Evolutionary conservation across 2,797 vertebrate genomes (phyloP).

Genomic region (Sus cebifrons): DNA sequence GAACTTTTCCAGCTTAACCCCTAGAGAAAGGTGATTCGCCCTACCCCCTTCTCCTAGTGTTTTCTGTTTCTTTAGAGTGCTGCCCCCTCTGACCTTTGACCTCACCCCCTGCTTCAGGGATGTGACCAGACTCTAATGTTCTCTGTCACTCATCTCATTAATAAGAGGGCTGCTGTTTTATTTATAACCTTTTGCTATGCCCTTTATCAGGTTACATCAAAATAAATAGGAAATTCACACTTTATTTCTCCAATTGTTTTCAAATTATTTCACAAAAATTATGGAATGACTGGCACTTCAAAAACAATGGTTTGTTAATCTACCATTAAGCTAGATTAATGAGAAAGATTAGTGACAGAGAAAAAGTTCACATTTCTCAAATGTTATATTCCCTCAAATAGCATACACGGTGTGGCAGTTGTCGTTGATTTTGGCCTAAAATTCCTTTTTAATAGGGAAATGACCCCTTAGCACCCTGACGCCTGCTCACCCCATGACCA

Average conservation of each 20-base stretch:
- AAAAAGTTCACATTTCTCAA: neutral
- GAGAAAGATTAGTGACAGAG: neutral
- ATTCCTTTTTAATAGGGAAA: neutral
- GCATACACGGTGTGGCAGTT: neutral
- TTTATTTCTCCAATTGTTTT: neutral
- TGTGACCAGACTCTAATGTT: neutral
- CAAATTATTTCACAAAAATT: conserved; percentile 12
- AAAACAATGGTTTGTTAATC: conserved; percentile 40
- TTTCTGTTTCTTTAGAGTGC: neutral
- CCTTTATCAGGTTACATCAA: neutral
- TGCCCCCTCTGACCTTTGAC: neutral
- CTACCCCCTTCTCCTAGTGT: neutral
- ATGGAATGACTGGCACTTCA: conserved; percentile 3
- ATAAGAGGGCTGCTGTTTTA: neutral
- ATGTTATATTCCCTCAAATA: neutral
- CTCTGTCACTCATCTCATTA: neutral
- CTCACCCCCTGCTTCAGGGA: neutral
- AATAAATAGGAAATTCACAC: neutral
- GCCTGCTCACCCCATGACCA: neutral
- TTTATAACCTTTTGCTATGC: neutral
- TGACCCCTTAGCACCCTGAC: neutral
- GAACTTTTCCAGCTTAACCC: neutral
- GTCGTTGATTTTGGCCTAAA: neutral
- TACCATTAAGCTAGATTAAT: conserved; percentile 11
- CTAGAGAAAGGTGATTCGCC: neutral